Conservation (phyloP, 2,797 vertebrate genomes). For the Remorina albescens region DNA sequence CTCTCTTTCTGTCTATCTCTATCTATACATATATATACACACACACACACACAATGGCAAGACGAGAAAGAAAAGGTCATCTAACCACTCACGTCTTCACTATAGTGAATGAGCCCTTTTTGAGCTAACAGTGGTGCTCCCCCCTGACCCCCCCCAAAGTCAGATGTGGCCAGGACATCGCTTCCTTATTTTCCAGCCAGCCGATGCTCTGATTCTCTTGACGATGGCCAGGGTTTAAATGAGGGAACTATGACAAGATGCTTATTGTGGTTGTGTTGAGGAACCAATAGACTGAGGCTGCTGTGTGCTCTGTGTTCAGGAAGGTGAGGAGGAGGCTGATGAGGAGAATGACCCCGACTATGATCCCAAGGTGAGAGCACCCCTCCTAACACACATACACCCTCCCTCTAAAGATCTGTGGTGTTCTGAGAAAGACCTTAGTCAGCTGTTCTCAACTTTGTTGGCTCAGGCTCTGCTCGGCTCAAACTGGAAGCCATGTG, state of each 20-base stretch:
- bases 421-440: conserved; percentile 49
- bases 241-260: not conserved
- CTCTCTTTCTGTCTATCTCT: too few relatives aligned
- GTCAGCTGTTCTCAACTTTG: conserved; percentile 68
- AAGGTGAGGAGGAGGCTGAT: conserved; percentile 98
- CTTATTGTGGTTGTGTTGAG: not conserved
- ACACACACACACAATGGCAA: too few relatives aligned
- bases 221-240: too few relatives aligned
- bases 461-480: conserved; percentile 40
- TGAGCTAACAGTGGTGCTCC: too few relatives aligned
- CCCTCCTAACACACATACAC: not conserved
- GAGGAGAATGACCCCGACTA: conserved; percentile 99
- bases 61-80: too few relatives aligned
- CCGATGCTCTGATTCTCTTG: too few relatives aligned
- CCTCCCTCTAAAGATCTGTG: conserved; percentile 38
- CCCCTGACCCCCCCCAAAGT: too few relatives aligned
- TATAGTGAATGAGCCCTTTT: too few relatives aligned
- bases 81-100: too few relatives aligned
- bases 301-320: conserved; percentile 80
- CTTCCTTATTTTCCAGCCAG: too few relatives aligned
- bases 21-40: too few relatives aligned
- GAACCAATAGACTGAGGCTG: conserved; percentile 2
- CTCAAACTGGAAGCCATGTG: conserved; percentile 2
- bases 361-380: conserved; percentile 93
- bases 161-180: too few relatives aligned